Percentiles rank a stretch among this genome's conserved stretches.
phyloP scores from a whole-genome alignment of 2,888 invertebrate species.

The Cremastinae sp. region DNA sequence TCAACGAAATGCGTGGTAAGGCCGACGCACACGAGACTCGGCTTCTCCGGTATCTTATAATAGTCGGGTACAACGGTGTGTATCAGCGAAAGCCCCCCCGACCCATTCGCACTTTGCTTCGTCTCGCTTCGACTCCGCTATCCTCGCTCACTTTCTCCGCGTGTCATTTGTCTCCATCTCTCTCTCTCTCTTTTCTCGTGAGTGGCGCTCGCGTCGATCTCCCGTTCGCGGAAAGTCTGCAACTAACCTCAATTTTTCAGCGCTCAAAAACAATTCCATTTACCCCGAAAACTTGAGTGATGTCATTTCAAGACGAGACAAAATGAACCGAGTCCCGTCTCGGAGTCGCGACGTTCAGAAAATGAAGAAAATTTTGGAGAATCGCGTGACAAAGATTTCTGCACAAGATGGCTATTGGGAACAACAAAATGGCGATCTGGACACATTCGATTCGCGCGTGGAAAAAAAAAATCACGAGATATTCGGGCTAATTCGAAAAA shows the following conservation, averaged over 20 bases:
- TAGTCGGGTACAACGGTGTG: conserved; percentile 69
- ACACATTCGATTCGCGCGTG: too few species aligned
- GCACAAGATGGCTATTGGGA: too few species aligned
- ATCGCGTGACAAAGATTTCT: too few species aligned
- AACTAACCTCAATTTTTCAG: conserved; percentile 21
- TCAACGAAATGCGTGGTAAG: conserved; percentile 64
- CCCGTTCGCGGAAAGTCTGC: conserved; percentile 57
- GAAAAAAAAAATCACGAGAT: too few species aligned
- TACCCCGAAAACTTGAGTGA: not conserved
- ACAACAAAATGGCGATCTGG: too few species aligned
- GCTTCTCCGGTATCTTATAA: conserved; percentile 72
- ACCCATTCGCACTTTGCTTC: conserved; percentile 58
- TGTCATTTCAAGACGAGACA: not conserved
- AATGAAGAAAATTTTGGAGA: too few species aligned
- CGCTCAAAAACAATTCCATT: conserved; percentile 4
- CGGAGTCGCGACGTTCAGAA: too few species aligned
- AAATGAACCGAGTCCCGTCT: not conserved
- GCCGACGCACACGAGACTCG: conserved; percentile 16
- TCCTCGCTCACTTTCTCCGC: conserved; percentile 61
- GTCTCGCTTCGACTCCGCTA: conserved; percentile 54
- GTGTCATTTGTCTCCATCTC: conserved; percentile 55
- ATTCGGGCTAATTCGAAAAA: too few species aligned
- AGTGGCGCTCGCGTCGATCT: conserved; percentile 57
- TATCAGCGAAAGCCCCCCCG: conserved; percentile 39
- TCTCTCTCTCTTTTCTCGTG: conserved; percentile 30